Conservation (phyloP, 2,797 vertebrate species). For the Hipposideros larvatus region DNA sequence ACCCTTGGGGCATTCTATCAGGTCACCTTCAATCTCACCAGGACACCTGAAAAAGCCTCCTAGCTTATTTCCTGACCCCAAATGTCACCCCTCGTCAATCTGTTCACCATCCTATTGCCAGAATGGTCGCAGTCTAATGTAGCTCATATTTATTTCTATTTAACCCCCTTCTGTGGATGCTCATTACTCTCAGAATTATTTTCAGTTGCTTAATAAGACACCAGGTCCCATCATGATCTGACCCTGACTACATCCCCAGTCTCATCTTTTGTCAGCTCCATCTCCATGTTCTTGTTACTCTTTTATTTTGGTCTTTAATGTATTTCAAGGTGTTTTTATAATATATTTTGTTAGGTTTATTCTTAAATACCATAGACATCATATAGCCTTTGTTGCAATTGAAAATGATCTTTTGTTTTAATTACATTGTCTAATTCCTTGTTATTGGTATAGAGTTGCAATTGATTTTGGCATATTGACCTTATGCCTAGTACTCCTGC, state of each 20-base stretch:
- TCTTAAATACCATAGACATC: neutral
- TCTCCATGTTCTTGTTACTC: neutral
- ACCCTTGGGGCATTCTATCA: neutral
- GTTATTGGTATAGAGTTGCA: neutral
- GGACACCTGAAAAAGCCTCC: neutral
- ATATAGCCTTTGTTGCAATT: neutral
- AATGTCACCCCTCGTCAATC: neutral
- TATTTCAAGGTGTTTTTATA: neutral
- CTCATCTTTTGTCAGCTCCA: neutral
- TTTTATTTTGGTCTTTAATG: neutral
- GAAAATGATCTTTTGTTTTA: neutral
- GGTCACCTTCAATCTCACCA: neutral
- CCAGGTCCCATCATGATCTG: neutral
- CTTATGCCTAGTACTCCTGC: neutral
- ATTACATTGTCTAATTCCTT: constrained; percentile 39
- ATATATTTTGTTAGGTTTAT: neutral
- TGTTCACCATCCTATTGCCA: neutral
- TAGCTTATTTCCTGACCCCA: neutral
- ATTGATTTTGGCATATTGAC: neutral
- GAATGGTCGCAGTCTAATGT: neutral
- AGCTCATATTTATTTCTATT: neutral
- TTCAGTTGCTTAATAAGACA: neutral
- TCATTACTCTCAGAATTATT: neutral
- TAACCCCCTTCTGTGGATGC: neutral
- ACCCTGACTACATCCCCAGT: neutral